phyloP scores from a whole-genome alignment of 37 sponge, comb jelly and placozoan species.

The Ianthella basta region DNA sequence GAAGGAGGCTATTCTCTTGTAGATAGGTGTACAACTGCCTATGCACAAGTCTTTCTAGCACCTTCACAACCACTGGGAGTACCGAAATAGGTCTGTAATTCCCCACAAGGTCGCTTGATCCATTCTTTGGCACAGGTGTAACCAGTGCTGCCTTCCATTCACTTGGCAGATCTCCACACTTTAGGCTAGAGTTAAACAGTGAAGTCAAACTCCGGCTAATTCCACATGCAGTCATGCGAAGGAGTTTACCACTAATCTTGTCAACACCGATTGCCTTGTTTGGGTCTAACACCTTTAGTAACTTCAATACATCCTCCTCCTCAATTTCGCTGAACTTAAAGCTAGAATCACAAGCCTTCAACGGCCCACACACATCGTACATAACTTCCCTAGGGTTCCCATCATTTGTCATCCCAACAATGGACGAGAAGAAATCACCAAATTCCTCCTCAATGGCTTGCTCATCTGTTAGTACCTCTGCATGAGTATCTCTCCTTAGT shows the following conservation, averaged over 20 bases:
- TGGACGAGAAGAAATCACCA: neutral
- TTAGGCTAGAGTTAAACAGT: constrained; percentile 19
- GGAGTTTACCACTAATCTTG: neutral
- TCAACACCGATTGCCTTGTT: constrained; percentile 31
- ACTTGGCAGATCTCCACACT: neutral
- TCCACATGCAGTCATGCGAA: neutral
- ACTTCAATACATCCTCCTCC: constrained; percentile 26
- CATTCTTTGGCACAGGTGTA: constrained; percentile 10
- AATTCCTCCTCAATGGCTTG: constrained; percentile 26
- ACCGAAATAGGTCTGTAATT: constrained; percentile 35
- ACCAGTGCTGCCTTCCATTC: neutral
- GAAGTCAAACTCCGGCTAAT: neutral
- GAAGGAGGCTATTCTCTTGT: neutral
- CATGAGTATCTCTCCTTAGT: no score
- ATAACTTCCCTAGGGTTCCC: no score
- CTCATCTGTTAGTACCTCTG: neutral
- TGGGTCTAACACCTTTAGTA: neutral
- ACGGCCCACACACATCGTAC: neutral
- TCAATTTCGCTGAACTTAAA: constrained; percentile 9
- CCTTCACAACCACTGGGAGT: constrained; percentile 16
- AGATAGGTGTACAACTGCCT: constrained; percentile 27
- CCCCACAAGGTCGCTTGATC: neutral
- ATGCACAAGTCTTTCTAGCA: constrained; percentile 20
- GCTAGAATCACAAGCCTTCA: neutral
- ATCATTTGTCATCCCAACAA: neutral